Base-by-base conservation (phyloP, 2,888 invertebrate species). In the Odiellus spinosus region DNA sequence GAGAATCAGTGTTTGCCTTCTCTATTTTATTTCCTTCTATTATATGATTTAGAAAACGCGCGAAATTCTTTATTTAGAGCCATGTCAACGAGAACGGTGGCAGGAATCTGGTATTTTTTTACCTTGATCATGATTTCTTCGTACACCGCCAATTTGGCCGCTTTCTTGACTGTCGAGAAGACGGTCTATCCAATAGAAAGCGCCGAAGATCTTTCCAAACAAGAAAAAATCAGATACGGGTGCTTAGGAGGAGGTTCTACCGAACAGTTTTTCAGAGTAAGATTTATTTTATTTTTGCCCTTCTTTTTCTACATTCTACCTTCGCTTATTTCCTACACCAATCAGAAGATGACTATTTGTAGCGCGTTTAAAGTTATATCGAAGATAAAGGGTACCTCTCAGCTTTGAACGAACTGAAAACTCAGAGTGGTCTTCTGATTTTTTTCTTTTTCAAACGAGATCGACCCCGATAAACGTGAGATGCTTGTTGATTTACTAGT, bases 191-290 rank as follows among this genome's bases (percentile, higher is more conserved):
- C 93, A 1, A 91, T 98, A 47, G 87, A 90, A 64, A 85, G 83
- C 60, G 91, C 90, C 0, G 91, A 95, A 61, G 93, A 95, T 66
- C 73, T 98, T 42, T 85, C 91, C n/a, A 86, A 85, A 61, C 96
- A 98, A 68, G 88, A 86, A 0, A 85, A 87, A 66, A 95, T 98
- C 59, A 90, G 91, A 66, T 98, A 96, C 64, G 98, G 98, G 0
- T 84, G 87, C 3, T 67, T 91, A 11, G 74, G 75, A 53, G 84
- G 85, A 39, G 98, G 96, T 43, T 87, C 93, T 1, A 96, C 96
- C 0, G 82, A 83, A 39, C 78, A 82, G 6, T 98, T 95, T 68
- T 98, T 98, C 64, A 76, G 84, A 72, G 93, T 90, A 69, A 69
- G 68, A 40, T 12, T 12, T 2, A 35, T 14, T 35, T 33, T 12